These are phyloP conservation scores for Agrotis segetum DNA, from an alignment of 2,888 invertebrate genomes.

Conservation along the genomic window DNA sequence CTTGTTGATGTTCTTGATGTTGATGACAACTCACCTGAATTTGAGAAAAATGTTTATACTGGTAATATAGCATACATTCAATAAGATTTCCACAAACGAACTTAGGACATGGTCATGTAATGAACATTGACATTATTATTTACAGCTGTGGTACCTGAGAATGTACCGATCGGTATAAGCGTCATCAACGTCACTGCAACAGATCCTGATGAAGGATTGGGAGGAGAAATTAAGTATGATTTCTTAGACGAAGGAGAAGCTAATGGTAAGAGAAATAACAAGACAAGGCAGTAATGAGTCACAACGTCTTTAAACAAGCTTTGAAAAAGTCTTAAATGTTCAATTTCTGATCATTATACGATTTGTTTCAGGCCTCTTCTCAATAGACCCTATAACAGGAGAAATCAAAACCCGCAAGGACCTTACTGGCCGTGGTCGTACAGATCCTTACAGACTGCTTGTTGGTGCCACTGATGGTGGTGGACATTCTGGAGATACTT, in stretches of 20 bases:
- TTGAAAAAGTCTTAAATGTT: no score
- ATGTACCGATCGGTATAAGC: conserved; percentile 92
- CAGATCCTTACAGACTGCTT: conserved; percentile 93
- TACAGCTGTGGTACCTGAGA: conserved; percentile 94
- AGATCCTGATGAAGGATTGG: conserved; percentile 94
- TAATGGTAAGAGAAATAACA: conserved; percentile 88
- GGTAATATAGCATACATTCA: conserved; percentile 71
- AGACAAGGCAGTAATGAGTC: no score
- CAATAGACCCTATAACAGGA: conserved; percentile 92
- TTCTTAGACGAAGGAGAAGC: conserved; percentile 94
- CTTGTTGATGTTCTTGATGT: conserved; percentile 94
- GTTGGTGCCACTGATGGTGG: conserved; percentile 94
- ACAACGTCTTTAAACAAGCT: no score
- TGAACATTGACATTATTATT: conserved; percentile 30
- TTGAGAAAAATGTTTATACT: conserved; percentile 92
- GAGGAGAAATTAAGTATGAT: conserved; percentile 93
- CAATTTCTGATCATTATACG: neutral
- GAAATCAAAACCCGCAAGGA: conserved; percentile 92
- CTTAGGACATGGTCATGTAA: neutral
- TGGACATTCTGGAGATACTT: conserved; percentile 91
- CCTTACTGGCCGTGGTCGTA: conserved; percentile 94
- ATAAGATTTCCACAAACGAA: neutral
- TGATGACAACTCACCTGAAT: conserved; percentile 94
- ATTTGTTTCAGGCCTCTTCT: conserved; percentile 91
- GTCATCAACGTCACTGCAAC: conserved; percentile 93